These are phyloP conservation scores for Pseudonaja textilis DNA, from an alignment of 2,113 vertebrate genomes.

Conservation along the genomic window DNA sequence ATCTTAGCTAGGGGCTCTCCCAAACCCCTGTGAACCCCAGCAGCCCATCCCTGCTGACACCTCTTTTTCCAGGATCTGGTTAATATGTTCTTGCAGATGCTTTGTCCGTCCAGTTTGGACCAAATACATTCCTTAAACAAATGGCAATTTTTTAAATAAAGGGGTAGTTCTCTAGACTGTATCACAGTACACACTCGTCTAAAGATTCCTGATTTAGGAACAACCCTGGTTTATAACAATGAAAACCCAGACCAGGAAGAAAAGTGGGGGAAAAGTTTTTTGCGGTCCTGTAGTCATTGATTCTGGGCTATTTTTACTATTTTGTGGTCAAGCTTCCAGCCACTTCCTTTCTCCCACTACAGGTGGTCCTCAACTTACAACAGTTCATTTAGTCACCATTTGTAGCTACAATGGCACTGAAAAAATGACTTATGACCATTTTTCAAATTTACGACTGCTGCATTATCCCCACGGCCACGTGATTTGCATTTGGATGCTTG, in stretches of 20 bases:
- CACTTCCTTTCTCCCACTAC: neutral
- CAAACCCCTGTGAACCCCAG: no score
- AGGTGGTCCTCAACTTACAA: neutral
- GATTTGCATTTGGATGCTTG: neutral
- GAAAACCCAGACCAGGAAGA: neutral
- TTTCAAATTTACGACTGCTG: neutral
- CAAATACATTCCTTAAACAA: neutral
- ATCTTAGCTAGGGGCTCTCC: no score
- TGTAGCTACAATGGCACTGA: neutral
- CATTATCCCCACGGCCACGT: neutral
- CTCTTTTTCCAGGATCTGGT: neutral
- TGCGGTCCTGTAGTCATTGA: neutral
- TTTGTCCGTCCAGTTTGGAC: neutral
- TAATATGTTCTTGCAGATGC: neutral
- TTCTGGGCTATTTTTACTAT: neutral
- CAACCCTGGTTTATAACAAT: neutral
- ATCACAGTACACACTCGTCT: neutral
- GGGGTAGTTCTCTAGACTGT: neutral
- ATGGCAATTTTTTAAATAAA: neutral
- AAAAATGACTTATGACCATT: neutral
- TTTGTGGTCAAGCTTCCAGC: neutral
- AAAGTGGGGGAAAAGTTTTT: accelerated
- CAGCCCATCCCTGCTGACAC: no score
- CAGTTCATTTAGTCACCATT: neutral
- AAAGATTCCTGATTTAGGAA: neutral